A percentile compares a stretch with the other conserved stretches of the same genome.
Evolutionary conservation across 2,888 invertebrate genomes (phyloP).

Genomic region (Sminthurinus aureus): DNA sequence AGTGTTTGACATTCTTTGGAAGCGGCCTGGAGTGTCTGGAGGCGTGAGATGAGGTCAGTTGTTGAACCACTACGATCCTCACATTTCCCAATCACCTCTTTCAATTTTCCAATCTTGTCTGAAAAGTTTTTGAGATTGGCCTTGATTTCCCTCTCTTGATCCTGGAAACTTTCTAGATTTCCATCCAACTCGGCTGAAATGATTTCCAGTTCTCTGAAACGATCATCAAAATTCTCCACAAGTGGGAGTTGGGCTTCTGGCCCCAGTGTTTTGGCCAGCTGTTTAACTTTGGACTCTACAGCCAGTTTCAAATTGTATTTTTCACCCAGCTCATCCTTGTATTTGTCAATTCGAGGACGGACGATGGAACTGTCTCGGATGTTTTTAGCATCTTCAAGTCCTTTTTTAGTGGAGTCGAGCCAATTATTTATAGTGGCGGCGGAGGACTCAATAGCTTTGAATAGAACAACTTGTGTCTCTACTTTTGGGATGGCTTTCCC

Average conservation of each 20-base stretch:
- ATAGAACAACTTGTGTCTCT: slow-evolving; percentile 89
- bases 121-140: slow-evolving; percentile 75
- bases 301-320: slow-evolving; percentile 79
- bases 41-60: slow-evolving; percentile 78
- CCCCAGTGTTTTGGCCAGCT: slow-evolving; percentile 69
- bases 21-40: slow-evolving; percentile 77
- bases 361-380: slow-evolving; percentile 82
- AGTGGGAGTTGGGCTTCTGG: slow-evolving; percentile 77
- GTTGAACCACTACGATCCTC: slow-evolving; percentile 91
- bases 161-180: slow-evolving; percentile 75
- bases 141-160: slow-evolving; percentile 77
- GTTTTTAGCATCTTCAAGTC: slow-evolving; percentile 77
- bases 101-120: slow-evolving; percentile 75
- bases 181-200: slow-evolving; percentile 78
- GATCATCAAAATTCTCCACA: slow-evolving; percentile 73
- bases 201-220: slow-evolving; percentile 77
- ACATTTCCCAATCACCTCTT: slow-evolving; percentile 86
- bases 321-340: slow-evolving; percentile 83
- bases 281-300: slow-evolving; percentile 79
- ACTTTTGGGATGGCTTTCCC: slow-evolving; percentile 78
- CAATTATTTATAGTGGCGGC: slow-evolving; percentile 84
- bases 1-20: slow-evolving; percentile 76
- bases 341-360: slow-evolving; percentile 80
- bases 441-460: slow-evolving; percentile 89
- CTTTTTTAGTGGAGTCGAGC: slow-evolving; percentile 82